Percentiles rank a stretch among this genome's conserved stretches.
Conservation (phyloP, 2,113 vertebrate genomes). For the Azemiops feae region DNA sequence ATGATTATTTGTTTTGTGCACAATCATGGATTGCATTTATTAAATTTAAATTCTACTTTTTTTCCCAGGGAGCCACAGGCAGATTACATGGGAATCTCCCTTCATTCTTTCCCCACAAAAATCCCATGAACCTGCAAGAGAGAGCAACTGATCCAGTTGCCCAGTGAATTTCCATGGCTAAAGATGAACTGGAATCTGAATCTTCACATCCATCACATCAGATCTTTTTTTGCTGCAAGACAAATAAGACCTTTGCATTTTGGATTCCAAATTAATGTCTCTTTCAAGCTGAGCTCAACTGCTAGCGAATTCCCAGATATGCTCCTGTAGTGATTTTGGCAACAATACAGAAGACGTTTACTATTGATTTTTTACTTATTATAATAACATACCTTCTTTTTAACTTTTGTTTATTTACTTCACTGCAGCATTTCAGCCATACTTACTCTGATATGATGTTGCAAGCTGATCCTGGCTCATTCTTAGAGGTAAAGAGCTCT, state of each 20-base stretch:
- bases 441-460: conserved; percentile 74
- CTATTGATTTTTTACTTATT: neutral
- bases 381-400: neutral
- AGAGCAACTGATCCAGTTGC: neutral
- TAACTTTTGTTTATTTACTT: neutral
- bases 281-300: neutral
- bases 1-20: neutral
- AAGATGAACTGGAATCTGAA: neutral
- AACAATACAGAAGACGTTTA: neutral
- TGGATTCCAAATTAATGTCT: neutral
- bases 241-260: neutral
- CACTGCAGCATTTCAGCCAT: conserved; percentile 6
- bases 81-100: neutral
- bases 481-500: conserved; percentile 81
- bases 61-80: rapidly evolving
- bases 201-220: neutral
- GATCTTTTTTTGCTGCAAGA: neutral
- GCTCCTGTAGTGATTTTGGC: neutral
- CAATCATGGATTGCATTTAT: neutral
- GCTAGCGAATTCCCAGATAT: neutral
- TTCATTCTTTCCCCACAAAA: neutral
- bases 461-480: conserved; percentile 70
- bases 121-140: neutral
- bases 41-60: neutral
- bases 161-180: neutral